phyloP scores from a whole-genome alignment of 2,888 invertebrate genomes.

The Agonopterix alstromeriana region DNA sequence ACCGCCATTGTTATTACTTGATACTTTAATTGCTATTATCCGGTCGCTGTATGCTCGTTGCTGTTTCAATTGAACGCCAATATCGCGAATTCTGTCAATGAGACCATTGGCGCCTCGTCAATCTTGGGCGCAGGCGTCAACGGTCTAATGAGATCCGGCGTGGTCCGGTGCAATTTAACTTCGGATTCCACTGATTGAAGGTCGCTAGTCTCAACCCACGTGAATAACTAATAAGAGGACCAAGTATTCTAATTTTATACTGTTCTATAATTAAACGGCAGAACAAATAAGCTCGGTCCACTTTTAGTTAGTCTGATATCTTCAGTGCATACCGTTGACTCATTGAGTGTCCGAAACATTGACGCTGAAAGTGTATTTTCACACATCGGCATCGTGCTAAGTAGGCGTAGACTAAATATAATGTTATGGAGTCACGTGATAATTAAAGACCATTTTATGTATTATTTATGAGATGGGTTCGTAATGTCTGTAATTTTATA shows the following conservation, averaged over 20 bases:
- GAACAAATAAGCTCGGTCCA: constrained; percentile 39
- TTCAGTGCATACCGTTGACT: constrained; percentile 36
- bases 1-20: constrained; percentile 25
- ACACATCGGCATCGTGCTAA: no score
- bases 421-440: neutral
- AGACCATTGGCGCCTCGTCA: constrained; percentile 41
- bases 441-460: neutral
- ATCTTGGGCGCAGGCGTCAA: constrained; percentile 33
- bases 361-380: no score
- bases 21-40: constrained; percentile 29
- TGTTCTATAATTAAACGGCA: constrained; percentile 48
- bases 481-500: neutral
- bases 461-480: neutral
- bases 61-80: constrained; percentile 29
- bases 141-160: constrained; percentile 35
- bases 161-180: constrained; percentile 38
- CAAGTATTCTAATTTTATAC: constrained; percentile 50
- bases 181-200: constrained; percentile 51
- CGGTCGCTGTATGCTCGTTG: constrained; percentile 24
- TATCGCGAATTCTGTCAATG: constrained; percentile 26
- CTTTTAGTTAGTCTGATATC: constrained; percentile 35
- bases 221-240: constrained; percentile 41
- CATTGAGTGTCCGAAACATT: constrained; percentile 15
- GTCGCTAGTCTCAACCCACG: constrained; percentile 48
- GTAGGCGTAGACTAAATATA: no score